These are phyloP conservation scores for Pocillopora meandrina DNA, from an alignment of 92 coral and sea anemone species.

Conservation along the genomic window DNA sequence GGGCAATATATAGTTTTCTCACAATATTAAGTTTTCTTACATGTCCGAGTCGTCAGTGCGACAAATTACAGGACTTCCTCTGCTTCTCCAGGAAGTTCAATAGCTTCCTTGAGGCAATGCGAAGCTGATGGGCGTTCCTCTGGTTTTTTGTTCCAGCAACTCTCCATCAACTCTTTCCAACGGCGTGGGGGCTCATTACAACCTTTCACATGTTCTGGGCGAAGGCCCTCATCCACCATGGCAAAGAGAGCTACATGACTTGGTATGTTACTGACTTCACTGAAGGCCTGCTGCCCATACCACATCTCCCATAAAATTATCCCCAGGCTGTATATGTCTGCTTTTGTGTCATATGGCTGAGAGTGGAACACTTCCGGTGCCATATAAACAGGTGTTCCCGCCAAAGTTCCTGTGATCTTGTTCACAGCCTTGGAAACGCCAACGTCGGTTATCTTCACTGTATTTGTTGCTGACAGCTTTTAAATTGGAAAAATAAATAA, in stretches of 20 bases:
- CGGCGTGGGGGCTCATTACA: neutral
- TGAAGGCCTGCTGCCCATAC: slow-evolving; percentile 36
- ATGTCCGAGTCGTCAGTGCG: no score
- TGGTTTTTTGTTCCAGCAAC: slow-evolving; percentile 19
- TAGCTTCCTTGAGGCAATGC: no score
- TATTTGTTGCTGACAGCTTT: slow-evolving; percentile 6
- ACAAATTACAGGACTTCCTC: no score
- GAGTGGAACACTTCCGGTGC: slow-evolving; percentile 45
- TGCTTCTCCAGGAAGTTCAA: no score
- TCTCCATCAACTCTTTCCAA: slow-evolving; percentile 11
- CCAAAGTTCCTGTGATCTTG: slow-evolving; percentile 15
- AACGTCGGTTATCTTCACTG: slow-evolving; percentile 38
- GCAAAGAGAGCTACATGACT: neutral
- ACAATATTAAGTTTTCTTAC: no score
- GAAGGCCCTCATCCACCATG: neutral
- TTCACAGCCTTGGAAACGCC: slow-evolving; percentile 8
- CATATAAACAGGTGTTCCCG: slow-evolving; percentile 29
- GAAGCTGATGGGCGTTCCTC: slow-evolving; percentile 16
- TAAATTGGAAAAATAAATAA: neutral
- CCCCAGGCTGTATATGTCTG: slow-evolving; percentile 25
- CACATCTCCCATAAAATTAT: slow-evolving; percentile 47
- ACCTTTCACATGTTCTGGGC: slow-evolving; percentile 5
- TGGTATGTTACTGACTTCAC: no score
- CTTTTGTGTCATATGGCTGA: neutral
- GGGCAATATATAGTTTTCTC: no score